Percentiles rank a stretch among this genome's conserved stretches.
Conservation (phyloP, 2,888 invertebrate genomes). For the Torymus tubicola region DNA sequence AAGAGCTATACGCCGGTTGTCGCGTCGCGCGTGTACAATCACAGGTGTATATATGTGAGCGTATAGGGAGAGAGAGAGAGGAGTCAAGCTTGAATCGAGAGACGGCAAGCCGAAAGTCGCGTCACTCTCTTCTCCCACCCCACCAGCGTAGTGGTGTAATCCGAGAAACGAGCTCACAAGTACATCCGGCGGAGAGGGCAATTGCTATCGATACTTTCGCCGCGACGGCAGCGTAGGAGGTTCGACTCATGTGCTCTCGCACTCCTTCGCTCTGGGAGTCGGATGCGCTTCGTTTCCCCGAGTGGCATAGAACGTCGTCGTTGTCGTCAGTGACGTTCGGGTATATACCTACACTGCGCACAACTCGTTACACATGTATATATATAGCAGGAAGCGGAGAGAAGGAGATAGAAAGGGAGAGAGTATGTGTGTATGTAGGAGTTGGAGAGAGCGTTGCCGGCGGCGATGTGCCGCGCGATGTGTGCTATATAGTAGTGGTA, state of each 20-base stretch:
- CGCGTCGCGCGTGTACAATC: too few relatives aligned
- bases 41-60: too few relatives aligned
- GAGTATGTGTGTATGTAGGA: constrained; percentile 40
- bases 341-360: neutral
- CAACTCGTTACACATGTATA: constrained; percentile 40
- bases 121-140: constrained; percentile 4
- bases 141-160: constrained; percentile 20
- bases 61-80: too few relatives aligned
- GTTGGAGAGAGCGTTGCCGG: constrained; percentile 12
- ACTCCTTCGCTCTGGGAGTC: constrained; percentile 62
- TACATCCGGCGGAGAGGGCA: constrained; percentile 64
- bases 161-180: constrained; percentile 39
- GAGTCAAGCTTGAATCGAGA: neutral
- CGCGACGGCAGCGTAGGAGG: neutral
- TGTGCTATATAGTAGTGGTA: constrained; percentile 49
- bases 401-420: constrained; percentile 13
- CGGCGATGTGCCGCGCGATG: constrained; percentile 1
- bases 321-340: neutral
- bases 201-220: constrained; percentile 71
- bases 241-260: constrained; percentile 39
- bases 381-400: constrained; percentile 33
- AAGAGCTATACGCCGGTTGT: too few relatives aligned
- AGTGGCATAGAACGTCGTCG: constrained; percentile 51
- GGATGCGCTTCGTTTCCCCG: constrained; percentile 70
- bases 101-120: neutral